Evolutionary conservation across 1,140 invertebrate genomes (phyloP), one percentile per base, ranked within the genome.

Genomic region (Bombus polaris): DNA sequence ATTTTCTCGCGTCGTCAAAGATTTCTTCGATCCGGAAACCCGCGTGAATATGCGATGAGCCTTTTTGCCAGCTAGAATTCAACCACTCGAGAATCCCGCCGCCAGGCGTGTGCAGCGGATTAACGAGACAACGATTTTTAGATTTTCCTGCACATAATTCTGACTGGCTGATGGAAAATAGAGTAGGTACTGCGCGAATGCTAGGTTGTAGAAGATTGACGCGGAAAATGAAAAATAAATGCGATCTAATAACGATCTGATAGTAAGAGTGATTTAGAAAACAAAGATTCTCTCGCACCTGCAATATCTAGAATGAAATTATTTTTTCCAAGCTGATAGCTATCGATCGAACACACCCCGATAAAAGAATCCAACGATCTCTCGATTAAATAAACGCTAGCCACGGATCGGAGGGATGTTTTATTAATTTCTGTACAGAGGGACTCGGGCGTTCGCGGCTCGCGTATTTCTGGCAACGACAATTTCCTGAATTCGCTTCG

Each of bases 391-490:
- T 53, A 59, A 73, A 73, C 53, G 13, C 9, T 25, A 28, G 12
- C 18, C 12, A 44, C 12, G 12, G 1, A n/a, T n/a, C 12, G n/a
- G 15, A 4, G 4, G 22, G 13, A n/a, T 35, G 66, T 79, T 84
- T 71, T 59, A 79, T 84, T 79, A 79, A 84, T 79, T 71, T 39
- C 22, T 53, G 53, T n/a, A 25, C 35, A 18, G n/a, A n/a, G 3
- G 13, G 0, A 35, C 18, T 53, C 22, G 18, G 18, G 6, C 18
- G 47, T 53, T 53, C 47, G 47, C 9, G 22, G 1, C 6, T 28
- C 59, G 25, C 35, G 73, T 83, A 76, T 76, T 76, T 83, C 59
- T 68, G 62, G 25, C 32, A 66, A 28, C 44, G 8, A 22, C 32
- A 22, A 59, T 42, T 42, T 28, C 37, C 28, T 5, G 53, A 53